Base-by-base conservation (phyloP, 1,140 invertebrate genomes). In the Euura lappo region DNA sequence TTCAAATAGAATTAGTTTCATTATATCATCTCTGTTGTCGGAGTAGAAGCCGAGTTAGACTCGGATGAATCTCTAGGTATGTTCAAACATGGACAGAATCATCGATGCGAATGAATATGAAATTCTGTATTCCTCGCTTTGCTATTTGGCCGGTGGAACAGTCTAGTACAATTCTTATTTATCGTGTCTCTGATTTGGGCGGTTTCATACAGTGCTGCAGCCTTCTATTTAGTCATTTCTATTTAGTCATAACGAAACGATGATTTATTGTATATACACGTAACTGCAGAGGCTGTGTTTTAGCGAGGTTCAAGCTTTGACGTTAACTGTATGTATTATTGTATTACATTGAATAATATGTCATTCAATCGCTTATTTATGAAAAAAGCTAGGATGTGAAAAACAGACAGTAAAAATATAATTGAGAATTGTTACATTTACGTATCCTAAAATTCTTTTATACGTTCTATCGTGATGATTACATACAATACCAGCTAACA, bases 291-390 rank as follows among this genome's bases (percentile, higher is more conserved):
- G 78, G 80, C 83, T 83, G 78, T 77, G 78, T 79, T 74, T 80
- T 78, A 81, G 82, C 81, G 81, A 83, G 81, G 81, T 83, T 76
- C 82, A 83, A 82, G 80, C 83, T 83, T 83, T 71, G 76, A 78
- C 74, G 74, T 79, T 79, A 28, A 28, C 28, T 28, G 28, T 28
- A 28, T 74, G 71, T 72, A 71, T 71, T 74, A 78, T 74, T 60
- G 76, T 79, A 75, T 78, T 80, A 81, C 77, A 77, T 80, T 80
- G 71, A 78, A 79, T 75, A 74, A 77, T 77, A 78, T 28, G 28
- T 28, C 28, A 77, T 68, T 81, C 82, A 81, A 83, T 77, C 73
- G 83, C 78, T 82, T 81, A 81, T 73, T 83, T 82, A 84, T 72
- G 83, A 83, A 83, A 82, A 76, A 80, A 81, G 73, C 72, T 60